phyloP scores from a whole-genome alignment of 2,113 vertebrate species.

The Bettongia penicillata region DNA sequence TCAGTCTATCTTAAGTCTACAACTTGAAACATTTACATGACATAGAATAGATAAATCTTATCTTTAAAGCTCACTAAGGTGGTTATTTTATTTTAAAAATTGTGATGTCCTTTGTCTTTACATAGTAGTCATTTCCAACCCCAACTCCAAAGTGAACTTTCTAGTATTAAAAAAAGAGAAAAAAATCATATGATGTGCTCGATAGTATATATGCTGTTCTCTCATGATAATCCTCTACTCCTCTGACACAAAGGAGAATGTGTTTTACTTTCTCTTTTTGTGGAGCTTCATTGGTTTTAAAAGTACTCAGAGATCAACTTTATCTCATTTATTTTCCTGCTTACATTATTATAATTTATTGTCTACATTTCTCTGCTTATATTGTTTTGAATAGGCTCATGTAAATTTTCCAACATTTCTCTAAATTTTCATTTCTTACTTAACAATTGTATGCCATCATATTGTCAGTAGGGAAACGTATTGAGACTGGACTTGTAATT shows the following conservation, averaged over 20 bases:
- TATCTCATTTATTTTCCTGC: neutral
- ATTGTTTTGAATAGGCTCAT: neutral
- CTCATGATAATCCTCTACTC: neutral
- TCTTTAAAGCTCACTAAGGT: neutral
- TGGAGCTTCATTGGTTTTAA: neutral
- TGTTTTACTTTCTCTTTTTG: neutral
- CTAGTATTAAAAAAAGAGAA: neutral
- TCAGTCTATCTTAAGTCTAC: neutral
- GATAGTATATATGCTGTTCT: neutral
- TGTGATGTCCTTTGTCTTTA: neutral
- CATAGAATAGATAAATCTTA: neutral
- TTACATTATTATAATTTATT: neutral
- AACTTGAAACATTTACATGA: neutral
- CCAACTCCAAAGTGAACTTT: neutral
- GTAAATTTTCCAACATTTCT: neutral
- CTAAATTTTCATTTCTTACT: neutral
- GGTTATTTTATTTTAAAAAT: neutral
- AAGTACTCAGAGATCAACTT: neutral
- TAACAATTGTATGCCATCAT: neutral
- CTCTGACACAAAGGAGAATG: neutral
- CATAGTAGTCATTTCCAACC: neutral
- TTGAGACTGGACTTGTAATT: neutral
- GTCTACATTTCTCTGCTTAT: neutral
- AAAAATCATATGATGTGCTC: neutral
- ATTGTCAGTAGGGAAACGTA: neutral